A percentile compares a stretch with the other conserved stretches of the same genome.
phyloP scores from a whole-genome alignment of 1,140 invertebrate genomes.

The Pogonomyrmex barbatus region DNA sequence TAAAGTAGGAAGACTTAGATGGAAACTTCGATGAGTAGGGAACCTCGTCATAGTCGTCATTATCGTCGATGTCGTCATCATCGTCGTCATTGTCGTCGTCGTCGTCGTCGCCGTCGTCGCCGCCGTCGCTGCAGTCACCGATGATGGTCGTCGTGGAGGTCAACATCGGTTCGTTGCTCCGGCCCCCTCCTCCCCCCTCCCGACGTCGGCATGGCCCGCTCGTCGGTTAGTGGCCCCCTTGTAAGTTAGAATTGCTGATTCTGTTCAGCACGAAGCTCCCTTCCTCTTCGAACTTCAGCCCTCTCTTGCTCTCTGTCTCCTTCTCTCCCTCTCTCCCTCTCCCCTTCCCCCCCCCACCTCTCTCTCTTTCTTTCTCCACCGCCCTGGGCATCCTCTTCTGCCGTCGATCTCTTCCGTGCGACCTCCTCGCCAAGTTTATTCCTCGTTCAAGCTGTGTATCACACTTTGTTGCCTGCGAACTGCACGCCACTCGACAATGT shows the following conservation, averaged over 20 bases:
- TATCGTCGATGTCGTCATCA: background rate
- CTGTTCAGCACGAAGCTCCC: conserved; percentile 41
- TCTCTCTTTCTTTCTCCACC: background rate
- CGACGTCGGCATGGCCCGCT: conserved; percentile 69
- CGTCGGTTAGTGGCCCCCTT: conserved; percentile 60
- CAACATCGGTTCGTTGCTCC: conserved; percentile 80
- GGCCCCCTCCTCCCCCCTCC: no score
- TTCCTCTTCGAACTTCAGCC: conserved; percentile 8
- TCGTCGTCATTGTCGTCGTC: background rate
- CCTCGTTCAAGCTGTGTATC: conserved; percentile 19
- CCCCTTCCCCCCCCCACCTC: background rate
- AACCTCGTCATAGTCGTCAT: background rate
- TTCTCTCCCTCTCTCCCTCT: background rate
- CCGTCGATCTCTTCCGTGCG: conserved; percentile 52
- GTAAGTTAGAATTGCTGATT: conserved; percentile 62
- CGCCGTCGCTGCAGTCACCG: conserved; percentile 28
- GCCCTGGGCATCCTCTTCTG: conserved; percentile 28
- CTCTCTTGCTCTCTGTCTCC: background rate
- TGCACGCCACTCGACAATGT: conserved; percentile 39
- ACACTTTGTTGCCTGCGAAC: conserved; percentile 55
- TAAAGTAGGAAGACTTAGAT: conserved; percentile 49
- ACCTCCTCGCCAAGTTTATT: conserved; percentile 37
- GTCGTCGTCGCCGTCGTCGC: background rate
- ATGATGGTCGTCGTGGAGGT: conserved; percentile 73
- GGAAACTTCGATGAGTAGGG: conserved; percentile 10